Evolutionary conservation across 1,140 invertebrate species (phyloP), one percentile per base, ranked within the genome.

Genomic region (Akabosia matsudoensis): DNA sequence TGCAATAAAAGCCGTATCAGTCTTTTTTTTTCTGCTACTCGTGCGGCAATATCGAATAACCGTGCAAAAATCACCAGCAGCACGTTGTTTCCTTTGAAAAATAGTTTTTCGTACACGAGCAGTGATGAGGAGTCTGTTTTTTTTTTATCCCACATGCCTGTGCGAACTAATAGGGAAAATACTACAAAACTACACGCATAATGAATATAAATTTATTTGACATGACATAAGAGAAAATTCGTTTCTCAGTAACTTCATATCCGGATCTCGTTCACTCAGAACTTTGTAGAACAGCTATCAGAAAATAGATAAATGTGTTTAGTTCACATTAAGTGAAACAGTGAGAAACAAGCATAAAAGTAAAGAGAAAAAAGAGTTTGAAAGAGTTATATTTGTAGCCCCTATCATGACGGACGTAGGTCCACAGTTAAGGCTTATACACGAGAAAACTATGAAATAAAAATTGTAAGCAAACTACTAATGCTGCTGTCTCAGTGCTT

Each of bases 401-500:
- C n/a, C n/a, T n/a, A n/a, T n/a, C n/a, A n/a, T n/a, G n/a, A n/a
- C n/a, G n/a, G n/a, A n/a, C n/a, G n/a, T n/a, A n/a, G n/a, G n/a
- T n/a, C n/a, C n/a, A n/a, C n/a, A n/a, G n/a, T n/a, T n/a, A n/a
- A n/a, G n/a, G n/a, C n/a, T n/a, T n/a, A n/a, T n/a, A n/a, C n/a
- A n/a, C n/a, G n/a, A n/a, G 37, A 45, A 45, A 18, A 45, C 37
- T 7, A 45, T 7, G 37, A 45, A 7, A 18, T 45, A 67, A 67
- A 67, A 61, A 31, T 30, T 67, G 30, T 30, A 67, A 2, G 26
- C 30, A 67, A 30, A 67, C 61, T 67, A 67, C 61, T 67, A 67
- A 67, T 67, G 61, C 54, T 22, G 61, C 26, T 30, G 14, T n/a
- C n/a, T n/a, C n/a, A n/a, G 54, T 61, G 14, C 24, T 13, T n/a